These are phyloP conservation scores for Nasonia longicornis DNA, from an alignment of 1,140 invertebrate species.

Conservation along the genomic window DNA sequence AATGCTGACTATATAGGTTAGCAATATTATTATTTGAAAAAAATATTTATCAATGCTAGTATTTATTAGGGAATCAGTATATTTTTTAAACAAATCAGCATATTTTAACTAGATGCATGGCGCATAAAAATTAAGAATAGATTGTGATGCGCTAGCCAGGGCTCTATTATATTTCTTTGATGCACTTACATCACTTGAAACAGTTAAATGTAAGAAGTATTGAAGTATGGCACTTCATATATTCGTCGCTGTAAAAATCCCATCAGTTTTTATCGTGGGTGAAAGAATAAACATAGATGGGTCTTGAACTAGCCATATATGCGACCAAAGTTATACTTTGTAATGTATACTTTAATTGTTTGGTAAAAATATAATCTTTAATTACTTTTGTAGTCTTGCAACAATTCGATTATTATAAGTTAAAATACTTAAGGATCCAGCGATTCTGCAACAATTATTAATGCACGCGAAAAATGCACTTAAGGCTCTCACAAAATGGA, in stretches of 20 bases:
- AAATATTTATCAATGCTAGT: not conserved
- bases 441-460: not conserved
- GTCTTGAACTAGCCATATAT: slow-evolving; percentile 2
- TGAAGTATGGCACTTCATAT: slow-evolving; percentile 65
- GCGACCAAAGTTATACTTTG: no score
- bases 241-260: slow-evolving; percentile 50
- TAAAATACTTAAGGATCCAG: no score
- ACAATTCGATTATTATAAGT: no score
- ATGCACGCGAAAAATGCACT: slow-evolving; percentile 51
- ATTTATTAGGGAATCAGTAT: not conserved
- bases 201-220: not conserved
- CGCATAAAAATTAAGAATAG: slow-evolving; percentile 3
- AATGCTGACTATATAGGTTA: slow-evolving; percentile 5
- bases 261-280: not conserved
- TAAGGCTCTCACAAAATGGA: slow-evolving; percentile 68
- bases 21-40: not conserved
- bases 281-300: not conserved
- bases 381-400: no score
- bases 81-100: not conserved
- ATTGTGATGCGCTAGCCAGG: not conserved
- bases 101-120: not conserved
- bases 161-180: not conserved
- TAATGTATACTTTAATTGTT: no score
- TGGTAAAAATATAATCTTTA: not conserved
- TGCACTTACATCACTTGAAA: not conserved